Base-by-base conservation (phyloP, 2,797 vertebrate genomes). In the Iguana delicatissima region DNA sequence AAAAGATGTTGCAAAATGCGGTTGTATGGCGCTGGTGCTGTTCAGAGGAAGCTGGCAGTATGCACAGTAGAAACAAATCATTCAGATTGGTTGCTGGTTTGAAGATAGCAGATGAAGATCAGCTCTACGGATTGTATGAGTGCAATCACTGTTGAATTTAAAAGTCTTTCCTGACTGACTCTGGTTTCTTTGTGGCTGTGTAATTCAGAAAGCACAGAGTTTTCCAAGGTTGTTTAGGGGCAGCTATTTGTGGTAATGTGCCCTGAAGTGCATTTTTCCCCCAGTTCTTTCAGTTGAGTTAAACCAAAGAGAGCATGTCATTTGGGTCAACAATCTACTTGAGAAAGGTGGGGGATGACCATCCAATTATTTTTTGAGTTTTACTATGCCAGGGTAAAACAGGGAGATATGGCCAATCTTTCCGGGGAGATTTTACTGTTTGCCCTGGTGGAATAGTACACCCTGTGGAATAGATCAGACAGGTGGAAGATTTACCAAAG, bases 41-140 rank as follows among this genome's bases (percentile, higher is more conserved):
- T 80, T 8, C 22, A 69, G 16, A 22, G 55, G 46, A 72, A 72
- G 26, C 55, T 59, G n/a, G 67, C 16, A 32, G 52, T 42, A 72
- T 14, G 10, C 26, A n/a, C 57, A 69, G 46, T 1, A 16, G 83
- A 85, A 26, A 85, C 29, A 42, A 80, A 72, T 85, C 4, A 32
- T 72, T 3, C 14, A 57, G 35, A 80, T 1, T 16, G 29, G 20
- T 6, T 29, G 67, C 24, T 24, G 38, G 35, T 85, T 32, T 90
- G 50, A 57, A 18, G 29, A 32, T 29, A 85, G 42, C 38, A 67
- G 83, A 90, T 69, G 85, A 90, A 72, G n/a, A 73, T 42, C 50
- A n/a, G 62, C 57, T 18, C 72, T 26, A 26, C 0, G 10, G 55
- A 46, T 64, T 87, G 35, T 10, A 50, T 46, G 73, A 77, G 26